phyloP scores from a whole-genome alignment of 1,140 invertebrate species.

The Drosophila pruinosa region DNA sequence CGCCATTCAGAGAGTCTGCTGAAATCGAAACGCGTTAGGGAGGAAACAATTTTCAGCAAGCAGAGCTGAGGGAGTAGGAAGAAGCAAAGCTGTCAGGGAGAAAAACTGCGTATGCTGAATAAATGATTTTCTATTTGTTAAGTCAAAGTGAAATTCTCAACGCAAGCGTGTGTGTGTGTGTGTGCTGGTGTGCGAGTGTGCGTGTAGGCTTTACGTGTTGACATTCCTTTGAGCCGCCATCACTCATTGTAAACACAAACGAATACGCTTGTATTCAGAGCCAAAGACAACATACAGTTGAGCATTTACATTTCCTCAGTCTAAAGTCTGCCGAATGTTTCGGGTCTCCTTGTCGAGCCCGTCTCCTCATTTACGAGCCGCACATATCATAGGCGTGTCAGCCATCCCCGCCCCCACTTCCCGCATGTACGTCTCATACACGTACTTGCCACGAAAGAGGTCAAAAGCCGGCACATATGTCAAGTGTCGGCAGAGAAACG shows the following conservation, averaged over 20 bases:
- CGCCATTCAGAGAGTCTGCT: conserved; percentile 9
- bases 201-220: conserved; percentile 62
- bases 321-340: conserved; percentile 63
- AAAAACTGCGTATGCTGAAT: conserved; percentile 63
- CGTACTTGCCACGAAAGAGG: conserved; percentile 52
- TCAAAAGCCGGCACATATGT: conserved; percentile 79
- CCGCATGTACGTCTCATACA: background rate
- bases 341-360: conserved; percentile 5
- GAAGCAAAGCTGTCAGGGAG: conserved; percentile 20
- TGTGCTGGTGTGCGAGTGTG: background rate
- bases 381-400: conserved; percentile 36
- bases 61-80: background rate
- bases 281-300: conserved; percentile 61
- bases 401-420: background rate
- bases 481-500: conserved; percentile 55
- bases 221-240: conserved; percentile 78
- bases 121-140: conserved; percentile 81
- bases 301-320: conserved; percentile 68
- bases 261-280: conserved; percentile 23
- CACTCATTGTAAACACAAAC: conserved; percentile 57
- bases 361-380: conserved; percentile 61
- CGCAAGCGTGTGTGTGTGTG: conserved; percentile 15
- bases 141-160: conserved; percentile 73
- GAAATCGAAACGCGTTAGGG: conserved; percentile 61
- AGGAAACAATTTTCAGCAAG: conserved; percentile 36